Conservation (phyloP, 2,888 invertebrate species). For the Drosophila birchii region DNA sequence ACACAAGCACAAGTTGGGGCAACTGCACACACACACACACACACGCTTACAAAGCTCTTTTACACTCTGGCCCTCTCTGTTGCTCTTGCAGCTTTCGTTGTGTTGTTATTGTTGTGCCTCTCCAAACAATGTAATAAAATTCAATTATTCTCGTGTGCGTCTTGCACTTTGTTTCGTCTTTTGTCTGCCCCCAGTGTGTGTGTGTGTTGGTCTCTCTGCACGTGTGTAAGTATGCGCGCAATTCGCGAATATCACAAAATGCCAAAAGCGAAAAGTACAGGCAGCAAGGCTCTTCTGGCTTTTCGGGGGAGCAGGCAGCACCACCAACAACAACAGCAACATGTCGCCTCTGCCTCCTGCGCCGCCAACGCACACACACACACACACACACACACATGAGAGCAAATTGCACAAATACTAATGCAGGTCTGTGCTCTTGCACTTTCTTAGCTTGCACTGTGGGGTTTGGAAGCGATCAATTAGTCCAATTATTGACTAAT, state of each 20-base stretch:
- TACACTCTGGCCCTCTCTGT: constrained; percentile 13
- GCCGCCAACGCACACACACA: constrained; percentile 66
- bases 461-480: constrained; percentile 13
- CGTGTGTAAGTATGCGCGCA: constrained; percentile 63
- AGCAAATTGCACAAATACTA: constrained; percentile 22
- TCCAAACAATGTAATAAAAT: constrained; percentile 85
- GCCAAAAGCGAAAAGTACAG: constrained; percentile 77
- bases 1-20: constrained; percentile 61
- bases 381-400: constrained; percentile 40
- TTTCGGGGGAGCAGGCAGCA: constrained; percentile 4
- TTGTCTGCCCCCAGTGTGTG: constrained; percentile 58
- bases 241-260: constrained; percentile 76
- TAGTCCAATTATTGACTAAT: too few species aligned
- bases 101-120: constrained; percentile 57
- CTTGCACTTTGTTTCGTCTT: constrained; percentile 82
- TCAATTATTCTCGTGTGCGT: constrained; percentile 84
- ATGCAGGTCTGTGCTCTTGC: constrained; percentile 37
- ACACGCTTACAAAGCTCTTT: constrained; percentile 16
- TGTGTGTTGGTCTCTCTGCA: constrained; percentile 49
- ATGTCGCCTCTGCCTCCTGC: constrained; percentile 57
- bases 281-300: constrained; percentile 46
- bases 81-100: constrained; percentile 16
- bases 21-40: constrained; percentile 49
- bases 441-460: constrained; percentile 65
- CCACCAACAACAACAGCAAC: constrained; percentile 30